Conservation (phyloP, 2,888 invertebrate genomes). For the Leptura quadrifasciata region DNA sequence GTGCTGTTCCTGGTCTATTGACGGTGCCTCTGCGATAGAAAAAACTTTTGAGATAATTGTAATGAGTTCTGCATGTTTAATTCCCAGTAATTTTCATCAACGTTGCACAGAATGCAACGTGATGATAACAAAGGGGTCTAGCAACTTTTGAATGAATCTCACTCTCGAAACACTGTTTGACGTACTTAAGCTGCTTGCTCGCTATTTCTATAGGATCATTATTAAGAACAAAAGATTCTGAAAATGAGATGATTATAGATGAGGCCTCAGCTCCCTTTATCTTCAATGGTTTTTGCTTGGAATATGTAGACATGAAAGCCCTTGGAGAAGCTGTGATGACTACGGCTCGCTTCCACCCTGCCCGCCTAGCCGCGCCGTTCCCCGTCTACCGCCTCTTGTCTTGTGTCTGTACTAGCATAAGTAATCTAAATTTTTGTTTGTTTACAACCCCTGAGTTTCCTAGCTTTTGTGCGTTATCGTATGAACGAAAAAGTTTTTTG, state of each 20-base stretch:
- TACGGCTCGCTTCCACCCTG: conserved; percentile 9
- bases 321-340: conserved; percentile 40
- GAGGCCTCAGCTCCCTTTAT: conserved; percentile 62
- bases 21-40: conserved; percentile 16
- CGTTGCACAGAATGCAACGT: conserved; percentile 62
- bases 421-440: conserved; percentile 44
- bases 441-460: conserved; percentile 41
- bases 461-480: conserved; percentile 36
- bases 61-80: conserved; percentile 63
- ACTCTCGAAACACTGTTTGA: conserved; percentile 67
- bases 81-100: conserved; percentile 61
- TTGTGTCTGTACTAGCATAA: conserved; percentile 36
- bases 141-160: conserved; percentile 63
- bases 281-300: conserved; percentile 54
- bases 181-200: conserved; percentile 63
- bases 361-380: background rate
- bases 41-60: conserved; percentile 50
- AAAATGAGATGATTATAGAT: conserved; percentile 73
- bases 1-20: conserved; percentile 8
- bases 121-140: conserved; percentile 66
- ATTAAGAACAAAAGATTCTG: conserved; percentile 73
- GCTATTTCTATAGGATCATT: conserved; percentile 71
- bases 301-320: conserved; percentile 54
- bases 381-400: conserved; percentile 20
- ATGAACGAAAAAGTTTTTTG: conserved; percentile 37